Base-by-base conservation (phyloP, 2,888 invertebrate species). In the Oconnorella tubifera region DNA sequence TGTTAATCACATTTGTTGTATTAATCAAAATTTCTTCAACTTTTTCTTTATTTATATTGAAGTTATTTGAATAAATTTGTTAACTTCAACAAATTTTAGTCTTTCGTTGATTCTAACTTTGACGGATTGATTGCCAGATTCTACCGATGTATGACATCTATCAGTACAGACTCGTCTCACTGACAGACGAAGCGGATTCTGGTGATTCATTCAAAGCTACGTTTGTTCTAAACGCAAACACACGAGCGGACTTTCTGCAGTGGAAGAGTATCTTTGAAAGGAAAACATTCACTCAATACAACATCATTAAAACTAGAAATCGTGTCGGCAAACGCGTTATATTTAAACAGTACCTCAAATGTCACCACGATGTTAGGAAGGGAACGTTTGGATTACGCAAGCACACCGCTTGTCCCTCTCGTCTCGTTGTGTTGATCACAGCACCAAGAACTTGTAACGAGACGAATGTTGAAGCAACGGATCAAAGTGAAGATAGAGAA, bases 271-370 rank as follows among this genome's bases (percentile, higher is more conserved):
- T 27, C 23, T 25, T 51, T 10, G 14, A 51, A 27, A 6, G 6
- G 25, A 51, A 19, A 25, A 51, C 53, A 6, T 6, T 23, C 23
- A 6, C 53, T 6, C 53, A 51, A 27, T 51, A 23, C 53, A 51
- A 10, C 14, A 51, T 51, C 53, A 25, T 6, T 19, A 6, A 23
- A 10, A 51, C 10, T 6, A 25, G 25, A 27, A 6, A 6, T 10
- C 4, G 10, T 25, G 25, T 23, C 53, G 53, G 53, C 4, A 6
- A 6, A 4, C 25, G 25, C 14, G 14, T 56, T 6, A 14, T 14
- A 6, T 57, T 57, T 33, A 31, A 57, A 23, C 31, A 33, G 2
- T 23, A 23, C 40, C 40, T 27, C 40, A 58, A 58, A 19, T 58
- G 40, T 25, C 40, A 58, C 29, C 58, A 58, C 40, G 40, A 58